Base-by-base conservation (phyloP, 2,888 invertebrate genomes). In the Agrotis clavis region DNA sequence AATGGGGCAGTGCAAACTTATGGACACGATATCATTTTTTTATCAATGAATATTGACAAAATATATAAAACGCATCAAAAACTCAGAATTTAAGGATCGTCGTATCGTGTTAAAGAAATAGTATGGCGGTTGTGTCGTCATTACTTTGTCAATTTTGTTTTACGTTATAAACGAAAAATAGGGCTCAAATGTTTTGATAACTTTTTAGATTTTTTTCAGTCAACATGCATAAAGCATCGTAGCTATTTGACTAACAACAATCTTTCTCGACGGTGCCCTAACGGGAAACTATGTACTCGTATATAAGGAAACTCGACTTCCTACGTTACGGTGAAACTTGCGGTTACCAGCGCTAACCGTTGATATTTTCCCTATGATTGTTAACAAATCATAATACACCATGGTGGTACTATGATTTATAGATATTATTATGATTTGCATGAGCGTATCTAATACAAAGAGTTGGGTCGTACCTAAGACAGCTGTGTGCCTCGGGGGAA, bases 401-500 rank as follows among this genome's bases (percentile, higher is more conserved):
- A 51, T 59, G 45, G 50, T 50, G 13, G 56, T 50, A 67, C 59
- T 45, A 48, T 77, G 74, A 77, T 80, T 73, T 80, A 82, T 67
- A 64, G 56, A 63, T 66, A 77, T 77, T 79, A 74, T 72, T 64
- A 62, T 66, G 83, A 71, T 83, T 83, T 81, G 67, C 75, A 70
- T 73, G 81, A 74, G 68, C 73, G 67, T 70, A 74, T 59, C 64
- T 66, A 77, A 68, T 69, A 77, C 68, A 71, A 71, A 67, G 41
- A 63, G 53, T 62, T 74, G 54, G 66, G 51, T 73, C 56, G 60
- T 59, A n/a, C n/a, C n/a, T n/a, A 57, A 50, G 71, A 70, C 77
- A 77, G 80, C 61, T 68, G 72, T 16, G 19, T 61, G 69, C 83
- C 85, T 74, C 77, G 67, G 73, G 83, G 83, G 74, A 89, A 90